These are phyloP conservation scores for Forbesichthys papilliferus DNA, from an alignment of 2,113 vertebrate genomes.

Conservation along the genomic window DNA sequence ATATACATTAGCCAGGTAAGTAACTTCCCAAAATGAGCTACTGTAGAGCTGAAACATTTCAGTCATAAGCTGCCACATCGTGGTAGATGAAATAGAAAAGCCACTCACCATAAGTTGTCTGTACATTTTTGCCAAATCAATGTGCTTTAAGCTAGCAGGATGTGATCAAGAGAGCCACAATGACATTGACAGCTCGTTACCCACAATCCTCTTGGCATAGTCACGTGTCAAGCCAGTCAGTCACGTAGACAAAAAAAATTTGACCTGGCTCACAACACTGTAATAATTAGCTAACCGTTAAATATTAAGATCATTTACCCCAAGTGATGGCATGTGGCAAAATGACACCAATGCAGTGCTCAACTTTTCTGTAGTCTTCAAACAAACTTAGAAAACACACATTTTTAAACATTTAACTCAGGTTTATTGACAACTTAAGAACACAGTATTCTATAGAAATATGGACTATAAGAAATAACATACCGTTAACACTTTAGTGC, in stretches of 20 bases:
- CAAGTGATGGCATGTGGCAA: not conserved
- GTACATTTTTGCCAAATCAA: slow-evolving; percentile 39
- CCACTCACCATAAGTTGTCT: slow-evolving; percentile 49
- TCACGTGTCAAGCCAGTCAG: no score
- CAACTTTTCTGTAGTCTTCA: slow-evolving; percentile 51
- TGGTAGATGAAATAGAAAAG: not conserved
- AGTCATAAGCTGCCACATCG: not conserved
- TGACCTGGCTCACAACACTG: no score
- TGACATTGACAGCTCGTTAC: slow-evolving; percentile 20
- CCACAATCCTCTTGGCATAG: slow-evolving; percentile 13
- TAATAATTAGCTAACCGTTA: no score
- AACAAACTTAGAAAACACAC: slow-evolving; percentile 44
- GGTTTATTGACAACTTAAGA: slow-evolving; percentile 8
- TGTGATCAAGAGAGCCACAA: slow-evolving; percentile 6
- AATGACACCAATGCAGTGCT: slow-evolving; percentile 22
- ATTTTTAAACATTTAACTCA: slow-evolving; percentile 19
- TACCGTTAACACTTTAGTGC: slow-evolving; percentile 55
- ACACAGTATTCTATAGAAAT: slow-evolving; percentile 1
- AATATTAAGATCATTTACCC: no score
- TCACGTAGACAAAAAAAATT: no score
- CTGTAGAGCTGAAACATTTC: not conserved
- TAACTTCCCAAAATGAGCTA: no score
- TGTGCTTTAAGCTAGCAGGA: not conserved
- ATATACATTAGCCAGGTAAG: no score
- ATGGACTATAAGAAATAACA: slow-evolving; percentile 9